Evolutionary conservation across 2,113 vertebrate species (phyloP).

Genomic region (Ammodytes marinus): DNA sequence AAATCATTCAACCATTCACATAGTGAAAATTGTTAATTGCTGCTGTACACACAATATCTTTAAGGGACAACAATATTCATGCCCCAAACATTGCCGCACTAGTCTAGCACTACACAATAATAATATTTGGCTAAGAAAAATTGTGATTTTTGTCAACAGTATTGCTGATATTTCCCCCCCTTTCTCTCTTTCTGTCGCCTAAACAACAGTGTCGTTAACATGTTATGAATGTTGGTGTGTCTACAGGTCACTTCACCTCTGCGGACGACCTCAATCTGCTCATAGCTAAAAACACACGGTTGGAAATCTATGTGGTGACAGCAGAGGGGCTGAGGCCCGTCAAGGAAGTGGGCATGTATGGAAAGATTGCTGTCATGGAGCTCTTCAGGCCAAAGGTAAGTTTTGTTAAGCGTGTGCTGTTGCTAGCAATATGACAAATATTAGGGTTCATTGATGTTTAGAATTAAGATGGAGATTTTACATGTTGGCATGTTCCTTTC

Average conservation of each 20-base stretch:
- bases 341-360: conserved; percentile 99
- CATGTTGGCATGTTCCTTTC: not conserved
- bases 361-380: conserved; percentile 98
- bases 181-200: not conserved
- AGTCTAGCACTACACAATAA: not conserved
- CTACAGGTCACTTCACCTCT: conserved; percentile 95
- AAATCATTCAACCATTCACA: not conserved
- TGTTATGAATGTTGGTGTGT: not conserved
- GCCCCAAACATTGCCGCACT: accelerated
- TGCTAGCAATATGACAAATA: not conserved
- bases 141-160: not conserved
- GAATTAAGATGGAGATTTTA: not conserved
- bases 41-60: not conserved
- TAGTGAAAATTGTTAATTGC: not conserved
- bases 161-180: not conserved
- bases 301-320: conserved; percentile 98
- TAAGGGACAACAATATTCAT: not conserved
- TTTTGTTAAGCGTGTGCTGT: not conserved
- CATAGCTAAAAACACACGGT: conserved; percentile 97
- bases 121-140: not conserved
- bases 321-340: conserved; percentile 97
- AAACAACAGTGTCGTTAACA: not conserved
- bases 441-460: not conserved
- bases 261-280: conserved; percentile 96
- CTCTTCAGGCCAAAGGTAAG: conserved; percentile 97